Conservation (phyloP, 2,113 vertebrate genomes). For the Carlito syrichta region DNA sequence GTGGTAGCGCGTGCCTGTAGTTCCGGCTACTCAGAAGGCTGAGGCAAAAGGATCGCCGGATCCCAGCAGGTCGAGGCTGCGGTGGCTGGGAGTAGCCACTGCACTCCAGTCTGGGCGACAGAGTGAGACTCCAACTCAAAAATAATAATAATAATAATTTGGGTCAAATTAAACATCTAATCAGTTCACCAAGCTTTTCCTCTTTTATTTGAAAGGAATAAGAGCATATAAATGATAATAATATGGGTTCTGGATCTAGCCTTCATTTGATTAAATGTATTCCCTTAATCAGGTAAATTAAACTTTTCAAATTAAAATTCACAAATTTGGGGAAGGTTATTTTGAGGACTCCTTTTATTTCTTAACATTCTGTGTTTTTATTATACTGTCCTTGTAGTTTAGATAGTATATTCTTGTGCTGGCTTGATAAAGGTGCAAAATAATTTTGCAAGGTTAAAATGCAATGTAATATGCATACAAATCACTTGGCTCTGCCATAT, state of each 20-base stretch:
- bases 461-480: background rate
- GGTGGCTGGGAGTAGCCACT: too few species aligned
- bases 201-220: background rate
- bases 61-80: too few species aligned
- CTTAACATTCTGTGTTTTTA: background rate
- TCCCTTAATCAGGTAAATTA: background rate
- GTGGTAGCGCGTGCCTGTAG: too few species aligned
- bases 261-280: background rate
- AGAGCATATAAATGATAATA: background rate
- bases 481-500: background rate
- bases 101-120: too few species aligned
- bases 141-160: too few species aligned
- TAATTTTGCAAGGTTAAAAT: slow-evolving; percentile 22
- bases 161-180: background rate
- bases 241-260: background rate
- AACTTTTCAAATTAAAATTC: background rate
- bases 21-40: too few species aligned
- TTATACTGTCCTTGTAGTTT: background rate
- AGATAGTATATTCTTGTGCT: background rate
- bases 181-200: background rate
- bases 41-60: too few species aligned
- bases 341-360: background rate
- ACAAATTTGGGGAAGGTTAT: background rate
- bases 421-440: background rate
- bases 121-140: too few species aligned